These are phyloP conservation scores for Leucopsar rothschildi DNA, from an alignment of 2,113 vertebrate species.

Conservation along the genomic window DNA sequence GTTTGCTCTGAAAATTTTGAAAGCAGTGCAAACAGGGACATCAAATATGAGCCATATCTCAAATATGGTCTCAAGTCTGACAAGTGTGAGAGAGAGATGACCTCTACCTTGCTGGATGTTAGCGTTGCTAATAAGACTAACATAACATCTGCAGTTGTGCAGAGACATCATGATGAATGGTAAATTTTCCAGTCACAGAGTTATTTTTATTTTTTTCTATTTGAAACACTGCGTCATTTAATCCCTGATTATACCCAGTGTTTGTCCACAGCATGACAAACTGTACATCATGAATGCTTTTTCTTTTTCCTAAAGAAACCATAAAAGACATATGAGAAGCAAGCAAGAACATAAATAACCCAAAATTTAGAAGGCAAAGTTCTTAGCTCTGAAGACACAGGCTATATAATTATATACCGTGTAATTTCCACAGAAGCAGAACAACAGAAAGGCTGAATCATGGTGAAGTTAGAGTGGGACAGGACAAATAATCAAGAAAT, in stretches of 20 bases:
- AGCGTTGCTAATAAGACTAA: background rate
- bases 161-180: background rate
- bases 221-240: background rate
- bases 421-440: background rate
- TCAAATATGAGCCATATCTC: constrained; percentile 21
- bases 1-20: constrained; percentile 64
- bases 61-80: constrained; percentile 10
- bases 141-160: background rate
- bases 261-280: background rate
- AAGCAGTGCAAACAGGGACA: constrained; percentile 52
- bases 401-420: background rate
- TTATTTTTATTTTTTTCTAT: background rate
- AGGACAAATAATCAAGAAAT: background rate
- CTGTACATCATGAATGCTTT: background rate
- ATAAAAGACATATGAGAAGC: background rate
- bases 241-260: background rate
- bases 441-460: background rate
- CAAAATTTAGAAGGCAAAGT: constrained; percentile 39
- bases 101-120: background rate
- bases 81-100: constrained; percentile 34
- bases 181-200: background rate
- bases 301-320: background rate
- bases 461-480: background rate
- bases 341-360: constrained; percentile 41
- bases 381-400: constrained; percentile 1